These are phyloP conservation scores for Tortricodes alternella DNA, from an alignment of 2,888 invertebrate genomes.

Conservation along the genomic window DNA sequence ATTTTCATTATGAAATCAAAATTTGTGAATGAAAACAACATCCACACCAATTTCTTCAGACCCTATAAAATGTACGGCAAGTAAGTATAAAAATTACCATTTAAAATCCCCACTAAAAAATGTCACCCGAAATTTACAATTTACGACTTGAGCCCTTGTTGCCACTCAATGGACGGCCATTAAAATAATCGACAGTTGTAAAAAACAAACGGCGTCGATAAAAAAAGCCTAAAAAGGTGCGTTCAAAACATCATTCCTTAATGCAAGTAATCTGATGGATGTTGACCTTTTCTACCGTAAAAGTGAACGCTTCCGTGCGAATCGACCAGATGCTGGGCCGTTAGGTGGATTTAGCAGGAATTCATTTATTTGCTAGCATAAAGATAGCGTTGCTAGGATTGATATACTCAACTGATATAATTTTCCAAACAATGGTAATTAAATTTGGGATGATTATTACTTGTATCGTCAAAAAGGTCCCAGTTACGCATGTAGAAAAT, in stretches of 20 bases:
- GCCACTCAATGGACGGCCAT: slow-evolving; percentile 32
- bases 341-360: slow-evolving; percentile 15
- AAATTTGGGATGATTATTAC: no score
- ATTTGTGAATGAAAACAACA: no score
- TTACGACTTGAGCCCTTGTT: slow-evolving; percentile 35
- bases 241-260: slow-evolving; percentile 28
- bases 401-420: no score
- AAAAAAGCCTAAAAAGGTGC: slow-evolving; percentile 32
- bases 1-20: no score
- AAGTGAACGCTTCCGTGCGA: slow-evolving; percentile 34
- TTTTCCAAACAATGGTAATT: no score
- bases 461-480: no score
- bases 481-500: no score
- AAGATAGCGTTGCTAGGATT: no score
- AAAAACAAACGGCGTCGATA: slow-evolving; percentile 45
- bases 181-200: slow-evolving; percentile 45
- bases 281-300: slow-evolving; percentile 29
- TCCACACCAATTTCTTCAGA: not conserved
- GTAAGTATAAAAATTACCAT: slow-evolving; percentile 4
- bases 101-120: slow-evolving; percentile 42
- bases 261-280: slow-evolving; percentile 30
- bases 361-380: no score
- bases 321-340: slow-evolving; percentile 34
- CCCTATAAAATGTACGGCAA: not conserved
- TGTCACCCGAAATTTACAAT: slow-evolving; percentile 41